Base-by-base conservation (phyloP, 2,888 invertebrate species). In the Crematogaster levior region DNA sequence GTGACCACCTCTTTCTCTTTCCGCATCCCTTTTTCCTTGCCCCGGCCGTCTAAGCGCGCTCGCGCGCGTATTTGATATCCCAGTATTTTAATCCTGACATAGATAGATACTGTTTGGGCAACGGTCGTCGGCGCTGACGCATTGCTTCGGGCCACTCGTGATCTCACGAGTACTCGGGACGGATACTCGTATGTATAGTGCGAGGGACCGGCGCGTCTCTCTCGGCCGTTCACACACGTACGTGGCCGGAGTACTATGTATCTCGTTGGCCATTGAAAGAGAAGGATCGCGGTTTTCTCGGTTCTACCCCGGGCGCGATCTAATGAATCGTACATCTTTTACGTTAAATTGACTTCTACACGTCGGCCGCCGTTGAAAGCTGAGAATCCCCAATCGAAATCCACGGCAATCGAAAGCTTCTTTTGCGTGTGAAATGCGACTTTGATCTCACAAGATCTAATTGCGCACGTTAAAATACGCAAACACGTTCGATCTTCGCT, bases 71-170 rank as follows among this genome's bases (percentile, higher is more conserved):
- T 93, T 93, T 92, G 92, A 92, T 93, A 92, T 91, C 91, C 91
- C 88, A 92, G 92, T 91, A 91, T 94, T 94, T 94, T 94, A 94
- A 94, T 94, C 94, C 94, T 93, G 94, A 94, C 94, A 91, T 93
- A 93, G 94, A 94, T 94, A 91, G 93, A 94, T 94, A 92, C 93
- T 93, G 93, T 94, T 94, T 94, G 94, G 91, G 85, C 91, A 93
- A 89, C 85, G 85, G 86, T 82, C 84, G 79, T 82, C 83, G 53
- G 75, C 48, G 58, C 77, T 88, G 89, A 89, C 89, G 90, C 89
- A 90, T 90, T 83, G 88, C 60, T 79, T n/a, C 73, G 61, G 53
- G 53, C 56, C 83, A 84, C 87, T 85, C 87, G 84, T 66, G 82
- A 81, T 72, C 82, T 74, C 81, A 82, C 83, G 81, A 82, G 43